A percentile compares a stretch with the other conserved stretches of the same genome.
These are phyloP conservation scores for Mesorhabditis sp. DNA, from an alignment of 2,888 invertebrate species.

Conservation along the genomic window DNA sequence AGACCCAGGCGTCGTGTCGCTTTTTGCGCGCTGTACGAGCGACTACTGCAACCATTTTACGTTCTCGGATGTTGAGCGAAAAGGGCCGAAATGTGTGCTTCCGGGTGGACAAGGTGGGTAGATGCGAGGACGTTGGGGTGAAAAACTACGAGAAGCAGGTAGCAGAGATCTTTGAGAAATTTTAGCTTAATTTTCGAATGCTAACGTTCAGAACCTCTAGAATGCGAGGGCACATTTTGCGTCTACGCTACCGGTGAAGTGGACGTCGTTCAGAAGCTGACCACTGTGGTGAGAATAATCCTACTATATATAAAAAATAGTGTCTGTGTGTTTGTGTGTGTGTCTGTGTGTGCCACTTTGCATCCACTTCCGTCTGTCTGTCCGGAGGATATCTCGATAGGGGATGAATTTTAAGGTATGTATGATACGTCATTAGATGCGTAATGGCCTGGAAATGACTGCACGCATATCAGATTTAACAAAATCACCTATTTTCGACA, in stretches of 20 bases:
- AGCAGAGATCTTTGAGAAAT: too few relatives aligned
- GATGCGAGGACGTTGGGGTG: neutral
- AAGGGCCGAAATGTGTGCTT: neutral
- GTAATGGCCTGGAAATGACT: too few relatives aligned
- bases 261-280: neutral
- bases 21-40: neutral
- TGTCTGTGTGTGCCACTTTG: too few relatives aligned
- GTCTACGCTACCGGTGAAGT: neutral
- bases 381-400: too few relatives aligned
- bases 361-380: too few relatives aligned
- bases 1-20: neutral
- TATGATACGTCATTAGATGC: too few relatives aligned
- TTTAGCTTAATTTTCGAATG: neutral
- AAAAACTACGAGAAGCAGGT: neutral
- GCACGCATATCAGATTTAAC: too few relatives aligned
- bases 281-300: neutral
- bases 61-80: neutral
- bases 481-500: too few relatives aligned
- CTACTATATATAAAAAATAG: too few relatives aligned
- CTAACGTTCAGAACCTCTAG: constrained; percentile 5
- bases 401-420: too few relatives aligned
- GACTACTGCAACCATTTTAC: constrained; percentile 6
- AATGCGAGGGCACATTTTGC: constrained; percentile 1
- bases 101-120: neutral
- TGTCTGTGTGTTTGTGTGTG: too few relatives aligned